Evolutionary conservation across 2,113 vertebrate species (phyloP).

Genomic region (Coturnix japonica): DNA sequence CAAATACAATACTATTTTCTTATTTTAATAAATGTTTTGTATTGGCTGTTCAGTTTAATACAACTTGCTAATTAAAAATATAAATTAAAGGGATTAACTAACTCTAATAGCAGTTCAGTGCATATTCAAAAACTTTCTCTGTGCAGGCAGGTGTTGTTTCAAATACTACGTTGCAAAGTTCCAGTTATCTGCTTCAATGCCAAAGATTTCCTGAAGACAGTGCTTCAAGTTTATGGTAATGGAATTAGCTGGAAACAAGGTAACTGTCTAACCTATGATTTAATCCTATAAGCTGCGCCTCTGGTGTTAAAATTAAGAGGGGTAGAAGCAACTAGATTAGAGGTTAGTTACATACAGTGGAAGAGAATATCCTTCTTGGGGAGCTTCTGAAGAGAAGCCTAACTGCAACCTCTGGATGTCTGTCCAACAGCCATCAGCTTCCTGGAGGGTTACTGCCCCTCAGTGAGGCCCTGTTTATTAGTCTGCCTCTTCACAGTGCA

Average conservation of each 20-base stretch:
- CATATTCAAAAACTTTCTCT: conserved; percentile 10
- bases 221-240: conserved; percentile 74
- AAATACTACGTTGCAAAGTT: conserved; percentile 71
- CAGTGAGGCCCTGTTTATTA: neutral
- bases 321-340: neutral
- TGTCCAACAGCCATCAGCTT: neutral
- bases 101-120: neutral
- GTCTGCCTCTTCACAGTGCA: neutral
- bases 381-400: neutral
- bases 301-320: neutral
- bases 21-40: neutral
- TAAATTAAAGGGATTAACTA: neutral
- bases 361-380: neutral
- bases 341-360: neutral
- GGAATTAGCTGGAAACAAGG: conserved; percentile 86
- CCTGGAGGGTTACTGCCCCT: neutral
- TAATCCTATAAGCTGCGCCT: neutral
- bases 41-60: conserved; percentile 1
- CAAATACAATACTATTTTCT: neutral
- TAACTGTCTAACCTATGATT: neutral
- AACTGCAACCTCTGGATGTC: neutral
- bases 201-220: conserved; percentile 87
- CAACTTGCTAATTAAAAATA: neutral
- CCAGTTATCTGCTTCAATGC: conserved; percentile 89
- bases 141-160: conserved; percentile 82